Percentiles rank a stretch among this genome's conserved stretches.
phyloP scores from a whole-genome alignment of 2,797 vertebrate species.

The Anguilla obscura region DNA sequence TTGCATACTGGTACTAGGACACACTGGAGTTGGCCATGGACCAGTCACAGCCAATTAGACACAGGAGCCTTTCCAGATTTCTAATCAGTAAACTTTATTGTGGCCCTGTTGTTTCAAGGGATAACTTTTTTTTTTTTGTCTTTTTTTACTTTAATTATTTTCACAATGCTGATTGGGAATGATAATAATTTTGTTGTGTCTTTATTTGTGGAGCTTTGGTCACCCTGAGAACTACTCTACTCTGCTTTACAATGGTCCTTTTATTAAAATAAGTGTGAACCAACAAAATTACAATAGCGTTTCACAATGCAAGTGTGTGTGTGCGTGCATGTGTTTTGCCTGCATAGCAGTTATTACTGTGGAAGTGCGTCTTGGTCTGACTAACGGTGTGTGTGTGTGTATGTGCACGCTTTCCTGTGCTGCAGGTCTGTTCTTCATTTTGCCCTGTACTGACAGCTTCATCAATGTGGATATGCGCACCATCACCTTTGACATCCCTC shows the following conservation, averaged over 20 bases:
- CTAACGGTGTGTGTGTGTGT: not conserved
- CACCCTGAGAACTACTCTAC: no score
- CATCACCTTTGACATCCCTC: slow-evolving; percentile 79
- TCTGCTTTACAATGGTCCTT: not conserved
- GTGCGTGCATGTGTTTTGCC: not conserved
- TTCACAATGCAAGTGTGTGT: not conserved
- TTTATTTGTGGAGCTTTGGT: no score
- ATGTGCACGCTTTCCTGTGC: not conserved
- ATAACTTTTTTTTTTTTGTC: not conserved
- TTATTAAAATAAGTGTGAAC: not conserved
- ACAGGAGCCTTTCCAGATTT: not conserved
- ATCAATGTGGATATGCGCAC: slow-evolving; percentile 83
- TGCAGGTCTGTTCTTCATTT: slow-evolving; percentile 75
- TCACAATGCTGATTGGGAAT: no score
- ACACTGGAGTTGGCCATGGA: not conserved
- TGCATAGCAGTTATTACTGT: not conserved
- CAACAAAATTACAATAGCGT: not conserved
- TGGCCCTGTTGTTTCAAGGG: not conserved
- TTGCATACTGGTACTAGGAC: not conserved
- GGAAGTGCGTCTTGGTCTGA: not conserved
- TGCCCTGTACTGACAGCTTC: slow-evolving; percentile 79
- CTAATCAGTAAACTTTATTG: not conserved
- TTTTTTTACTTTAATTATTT: no score
- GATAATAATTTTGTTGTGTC: no score
- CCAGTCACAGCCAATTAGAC: not conserved